Evolutionary conservation across 2,113 vertebrate genomes (phyloP).

Genomic region (Shinisaurus crocodilurus): DNA sequence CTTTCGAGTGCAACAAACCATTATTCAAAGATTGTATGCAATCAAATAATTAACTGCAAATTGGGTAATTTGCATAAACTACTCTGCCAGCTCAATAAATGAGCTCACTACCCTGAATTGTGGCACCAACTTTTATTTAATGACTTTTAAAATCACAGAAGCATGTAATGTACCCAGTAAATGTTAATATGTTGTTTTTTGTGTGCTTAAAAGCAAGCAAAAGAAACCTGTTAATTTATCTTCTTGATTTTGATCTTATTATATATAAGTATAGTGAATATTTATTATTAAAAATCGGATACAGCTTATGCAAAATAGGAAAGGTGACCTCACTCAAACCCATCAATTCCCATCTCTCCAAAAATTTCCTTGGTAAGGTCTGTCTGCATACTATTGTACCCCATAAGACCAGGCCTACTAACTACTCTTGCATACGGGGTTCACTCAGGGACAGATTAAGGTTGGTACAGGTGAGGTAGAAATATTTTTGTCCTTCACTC

Average conservation of each 20-base stretch:
- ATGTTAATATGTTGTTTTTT: conserved; percentile 10
- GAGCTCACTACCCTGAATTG: conserved; percentile 22
- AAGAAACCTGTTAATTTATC: not conserved
- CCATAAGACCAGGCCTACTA: not conserved
- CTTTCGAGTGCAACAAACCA: not conserved
- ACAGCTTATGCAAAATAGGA: not conserved
- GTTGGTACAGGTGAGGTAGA: not conserved
- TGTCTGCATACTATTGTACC: not conserved
- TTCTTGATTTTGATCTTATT: not conserved
- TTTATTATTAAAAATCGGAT: not conserved
- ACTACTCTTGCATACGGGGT: not conserved
- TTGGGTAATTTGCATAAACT: conserved; percentile 51
- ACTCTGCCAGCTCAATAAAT: conserved; percentile 32
- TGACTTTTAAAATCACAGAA: not conserved
- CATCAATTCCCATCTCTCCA: not conserved
- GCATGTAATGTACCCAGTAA: fast-evolving
- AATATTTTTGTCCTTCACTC: not conserved
- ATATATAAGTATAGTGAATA: not conserved
- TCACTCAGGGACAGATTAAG: not conserved
- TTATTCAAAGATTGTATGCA: conserved; percentile 46
- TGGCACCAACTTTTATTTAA: conserved; percentile 27
- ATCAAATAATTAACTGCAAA: conserved; percentile 61
- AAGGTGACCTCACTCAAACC: not conserved
- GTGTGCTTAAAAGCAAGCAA: conserved; percentile 15
- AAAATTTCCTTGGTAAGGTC: not conserved